These are phyloP conservation scores for Prunella himalayana DNA, from an alignment of 2,113 vertebrate species.

Conservation along the genomic window DNA sequence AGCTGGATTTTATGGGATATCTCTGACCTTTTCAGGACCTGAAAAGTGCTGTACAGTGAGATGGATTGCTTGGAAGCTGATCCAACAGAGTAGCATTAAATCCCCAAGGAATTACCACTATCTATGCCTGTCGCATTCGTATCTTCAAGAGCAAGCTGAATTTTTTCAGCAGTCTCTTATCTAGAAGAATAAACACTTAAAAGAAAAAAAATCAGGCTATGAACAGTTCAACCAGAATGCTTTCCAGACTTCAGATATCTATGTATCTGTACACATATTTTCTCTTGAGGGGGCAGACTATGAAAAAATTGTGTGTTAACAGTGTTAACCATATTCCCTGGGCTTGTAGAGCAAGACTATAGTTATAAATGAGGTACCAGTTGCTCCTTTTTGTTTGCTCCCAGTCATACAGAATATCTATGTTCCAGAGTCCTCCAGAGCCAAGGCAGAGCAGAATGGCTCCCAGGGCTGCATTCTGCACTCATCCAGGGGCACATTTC, in stretches of 20 bases:
- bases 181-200: not conserved
- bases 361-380: not conserved
- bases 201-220: not conserved
- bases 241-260: not conserved
- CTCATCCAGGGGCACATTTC: not conserved
- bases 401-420: not conserved
- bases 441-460: not conserved
- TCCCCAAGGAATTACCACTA: not conserved
- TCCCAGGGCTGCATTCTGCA: not conserved
- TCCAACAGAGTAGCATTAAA: not conserved
- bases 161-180: not conserved
- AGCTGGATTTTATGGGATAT: not conserved
- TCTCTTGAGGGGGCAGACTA: not conserved
- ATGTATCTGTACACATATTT: not conserved
- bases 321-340: not conserved
- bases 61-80: not conserved
- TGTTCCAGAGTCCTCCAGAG: not conserved
- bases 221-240: not conserved
- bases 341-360: not conserved
- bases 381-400: not conserved
- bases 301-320: not conserved
- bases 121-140: not conserved
- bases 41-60: not conserved
- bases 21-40: not conserved
- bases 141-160: not conserved